These are phyloP conservation scores for Mylabris sibirica DNA, from an alignment of 2,888 invertebrate species.

Conservation along the genomic window DNA sequence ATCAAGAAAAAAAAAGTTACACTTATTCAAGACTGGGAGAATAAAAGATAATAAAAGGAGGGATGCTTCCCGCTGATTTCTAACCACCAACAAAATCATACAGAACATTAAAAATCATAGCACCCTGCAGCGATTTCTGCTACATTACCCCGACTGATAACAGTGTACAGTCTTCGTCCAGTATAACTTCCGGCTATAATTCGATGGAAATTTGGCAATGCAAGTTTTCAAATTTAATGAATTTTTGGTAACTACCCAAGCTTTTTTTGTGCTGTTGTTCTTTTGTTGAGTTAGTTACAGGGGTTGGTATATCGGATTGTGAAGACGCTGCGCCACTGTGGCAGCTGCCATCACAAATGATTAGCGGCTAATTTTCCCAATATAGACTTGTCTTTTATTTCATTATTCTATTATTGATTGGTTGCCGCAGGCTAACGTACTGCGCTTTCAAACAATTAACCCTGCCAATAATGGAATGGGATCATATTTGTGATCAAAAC, in stretches of 20 bases:
- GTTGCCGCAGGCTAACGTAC: constrained; percentile 53
- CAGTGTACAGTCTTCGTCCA: constrained; percentile 37
- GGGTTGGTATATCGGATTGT: background rate
- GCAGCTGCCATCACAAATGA: constrained; percentile 55
- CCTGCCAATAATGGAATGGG: constrained; percentile 56
- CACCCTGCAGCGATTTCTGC: constrained; percentile 56
- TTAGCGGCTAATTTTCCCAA: constrained; percentile 58
- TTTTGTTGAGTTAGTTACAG: background rate
- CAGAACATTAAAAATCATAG: constrained; percentile 58
- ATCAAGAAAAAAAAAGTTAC: background rate
- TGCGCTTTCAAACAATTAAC: constrained; percentile 61
- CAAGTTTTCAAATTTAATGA: background rate
- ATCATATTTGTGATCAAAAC: constrained; percentile 53
- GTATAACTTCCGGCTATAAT: constrained; percentile 38
- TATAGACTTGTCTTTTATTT: constrained; percentile 56
- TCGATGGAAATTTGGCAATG: constrained; percentile 20
- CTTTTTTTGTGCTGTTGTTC: background rate
- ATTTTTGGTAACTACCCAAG: background rate
- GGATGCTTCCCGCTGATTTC: constrained; percentile 29
- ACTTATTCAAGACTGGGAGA: background rate
- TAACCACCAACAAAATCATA: constrained; percentile 45
- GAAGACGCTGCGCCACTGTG: constrained; percentile 11
- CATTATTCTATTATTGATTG: constrained; percentile 57
- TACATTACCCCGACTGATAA: constrained; percentile 57
- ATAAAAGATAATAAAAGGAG: background rate